Base-by-base conservation (phyloP, 2,888 invertebrate genomes). In the Xanthorhoe spadicearia region DNA sequence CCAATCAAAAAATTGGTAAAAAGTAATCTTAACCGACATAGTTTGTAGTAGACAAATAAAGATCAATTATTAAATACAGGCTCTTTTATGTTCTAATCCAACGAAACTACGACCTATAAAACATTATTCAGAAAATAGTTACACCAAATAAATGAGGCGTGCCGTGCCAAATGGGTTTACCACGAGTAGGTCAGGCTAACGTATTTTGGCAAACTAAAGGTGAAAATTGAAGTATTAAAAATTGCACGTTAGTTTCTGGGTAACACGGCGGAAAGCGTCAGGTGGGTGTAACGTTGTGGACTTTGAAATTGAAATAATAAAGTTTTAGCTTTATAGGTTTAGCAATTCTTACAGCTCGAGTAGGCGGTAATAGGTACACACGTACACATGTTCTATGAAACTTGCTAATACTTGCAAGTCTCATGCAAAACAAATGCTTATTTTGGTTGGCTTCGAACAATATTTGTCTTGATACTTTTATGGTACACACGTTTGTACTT, bases 181-280 rank as follows among this genome's bases (percentile, higher is more conserved):
- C 13, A 43, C 38, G 38, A 13, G 38, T 43, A 13, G 13, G 38
- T 13, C 48, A 13, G 46, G 19, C 51, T 23, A 13, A 51, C 23
- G 51, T 23, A 52, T 60, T 54, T 54, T 62, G 19, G 32, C 60
- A 67, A 71, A 70, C 64, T 69, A 61, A 57, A 62, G 64, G 64
- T 51, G 52, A 60, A 68, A 70, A 69, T 70, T 69, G 69, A 67
- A 66, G 71, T 73, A 68, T 73, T 64, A 72, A 69, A 68, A 70
- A 70, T 69, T 65, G 46, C 64, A 48, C 10, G 55, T 32, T 64
- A 51, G 51, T 62, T 64, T 67, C 19, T 51, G 60, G 46, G 61
- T 58, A 71, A 67, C 51, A 56, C 49, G 59, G 58, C 56, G 69
- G 50, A 64, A 58, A 62, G 52, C 32, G 48, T 61, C 70, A 67